Percentiles rank a stretch among this genome's conserved stretches.
Evolutionary conservation across 2,888 invertebrate species (phyloP).

Genomic region (Nipponacmea schrenckii): DNA sequence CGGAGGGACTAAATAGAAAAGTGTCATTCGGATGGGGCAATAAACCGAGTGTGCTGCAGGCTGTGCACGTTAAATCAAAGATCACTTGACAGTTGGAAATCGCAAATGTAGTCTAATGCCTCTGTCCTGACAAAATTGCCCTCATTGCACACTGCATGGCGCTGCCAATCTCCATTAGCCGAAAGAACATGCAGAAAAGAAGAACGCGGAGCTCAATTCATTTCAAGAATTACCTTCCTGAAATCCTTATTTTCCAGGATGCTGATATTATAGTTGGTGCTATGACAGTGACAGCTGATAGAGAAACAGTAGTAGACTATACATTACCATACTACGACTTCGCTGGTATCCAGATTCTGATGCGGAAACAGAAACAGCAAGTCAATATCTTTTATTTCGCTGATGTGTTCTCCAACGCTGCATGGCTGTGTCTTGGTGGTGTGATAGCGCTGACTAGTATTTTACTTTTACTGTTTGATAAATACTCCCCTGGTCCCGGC

Average conservation of each 20-base stretch:
- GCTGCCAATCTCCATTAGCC: too few relatives aligned
- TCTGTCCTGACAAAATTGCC: too few relatives aligned
- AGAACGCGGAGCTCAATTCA: too few relatives aligned
- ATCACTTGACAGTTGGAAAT: too few relatives aligned
- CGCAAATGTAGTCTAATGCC: too few relatives aligned
- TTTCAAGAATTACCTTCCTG: too few relatives aligned
- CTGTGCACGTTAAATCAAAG: too few relatives aligned
- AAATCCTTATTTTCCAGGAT: conserved; percentile 72
- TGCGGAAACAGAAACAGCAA: conserved; percentile 83
- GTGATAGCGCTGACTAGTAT: conserved; percentile 85
- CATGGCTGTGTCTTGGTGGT: conserved; percentile 83
- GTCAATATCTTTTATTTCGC: conserved; percentile 92
- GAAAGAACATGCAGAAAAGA: too few relatives aligned
- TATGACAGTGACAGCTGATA: conserved; percentile 88
- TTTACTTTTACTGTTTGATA: conserved; percentile 90
- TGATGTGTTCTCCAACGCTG: conserved; percentile 85
- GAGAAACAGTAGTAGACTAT: conserved; percentile 90
- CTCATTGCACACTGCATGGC: too few relatives aligned
- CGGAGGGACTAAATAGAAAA: too few relatives aligned
- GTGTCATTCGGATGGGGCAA: too few relatives aligned
- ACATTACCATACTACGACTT: conserved; percentile 92
- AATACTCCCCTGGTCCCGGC: conserved; percentile 79
- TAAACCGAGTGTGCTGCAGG: too few relatives aligned
- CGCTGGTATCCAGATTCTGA: conserved; percentile 88
- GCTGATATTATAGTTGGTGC: conserved; percentile 86